Conservation (phyloP, 2,797 vertebrate species). For the Hyperoplus immaculatus region DNA sequence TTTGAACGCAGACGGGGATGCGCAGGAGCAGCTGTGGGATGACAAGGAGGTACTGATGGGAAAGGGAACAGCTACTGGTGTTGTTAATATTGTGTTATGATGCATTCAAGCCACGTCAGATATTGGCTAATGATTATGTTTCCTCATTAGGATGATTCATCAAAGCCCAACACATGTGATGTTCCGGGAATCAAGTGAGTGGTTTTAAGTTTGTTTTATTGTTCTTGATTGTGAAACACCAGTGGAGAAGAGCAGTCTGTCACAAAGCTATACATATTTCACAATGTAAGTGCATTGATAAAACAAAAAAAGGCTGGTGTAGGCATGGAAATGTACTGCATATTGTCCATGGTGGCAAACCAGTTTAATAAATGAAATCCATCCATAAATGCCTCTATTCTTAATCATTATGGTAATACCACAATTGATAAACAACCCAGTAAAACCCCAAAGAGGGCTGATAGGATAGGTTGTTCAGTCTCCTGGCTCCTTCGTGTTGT, state of each 20-base stretch:
- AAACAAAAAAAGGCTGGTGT: constrained; percentile 3
- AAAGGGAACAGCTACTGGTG: constrained; percentile 22
- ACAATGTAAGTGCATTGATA: neutral
- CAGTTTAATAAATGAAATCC: no score
- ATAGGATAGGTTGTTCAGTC: neutral
- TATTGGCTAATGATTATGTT: constrained; percentile 37
- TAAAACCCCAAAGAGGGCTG: neutral
- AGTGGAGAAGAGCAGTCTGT: neutral
- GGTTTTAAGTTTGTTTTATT: neutral
- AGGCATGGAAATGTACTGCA: neutral
- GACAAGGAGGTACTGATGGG: constrained; percentile 89
- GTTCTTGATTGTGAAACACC: neutral
- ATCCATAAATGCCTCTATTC: no score
- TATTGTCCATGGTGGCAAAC: no score
- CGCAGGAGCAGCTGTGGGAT: constrained; percentile 93
- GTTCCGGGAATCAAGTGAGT: constrained; percentile 98
- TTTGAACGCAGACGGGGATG: constrained; percentile 89
- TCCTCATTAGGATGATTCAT: constrained; percentile 87
- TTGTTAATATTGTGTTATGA: neutral
- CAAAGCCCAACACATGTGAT: constrained; percentile 94
- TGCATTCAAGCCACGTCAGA: constrained; percentile 2
- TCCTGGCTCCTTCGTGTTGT: neutral
- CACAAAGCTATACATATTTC: constrained; percentile 17
- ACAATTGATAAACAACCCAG: neutral
- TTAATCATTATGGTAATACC: neutral